Base-by-base conservation (phyloP, 1,140 invertebrate genomes). In the Drosophila varians region DNA sequence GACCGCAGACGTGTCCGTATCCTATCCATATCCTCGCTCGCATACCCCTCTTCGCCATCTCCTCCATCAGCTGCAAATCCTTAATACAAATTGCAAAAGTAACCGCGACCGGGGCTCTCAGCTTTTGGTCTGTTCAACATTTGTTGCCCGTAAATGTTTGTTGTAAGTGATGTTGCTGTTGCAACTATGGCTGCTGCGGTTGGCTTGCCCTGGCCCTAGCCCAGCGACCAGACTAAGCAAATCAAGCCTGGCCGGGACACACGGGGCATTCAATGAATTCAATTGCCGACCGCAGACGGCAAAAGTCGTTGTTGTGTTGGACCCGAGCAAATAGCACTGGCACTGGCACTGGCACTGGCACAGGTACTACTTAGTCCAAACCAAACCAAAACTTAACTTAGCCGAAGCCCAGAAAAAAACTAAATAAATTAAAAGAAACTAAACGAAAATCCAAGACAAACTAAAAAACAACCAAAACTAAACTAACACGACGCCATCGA, bases 81-180 rank as follows among this genome's bases (percentile, higher is more conserved):
- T 80, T 86, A 86, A 86, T 86, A 86, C 80, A 86, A 86, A 86
- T 86, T 86, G 80, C 80, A 74, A 86, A 66, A 79, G 80, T 64
- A 80, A 80, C 80, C 80, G 76, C 80, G 80, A 73, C 45, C 78
- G 21, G 69, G 74, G 70, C 74, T 49, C 71, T 49, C 64, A 61
- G 75, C 69, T 53, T 48, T 55, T 34, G 53, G 62, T 51, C 55
- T 73, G 75, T 70, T 72, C 72, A 79, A 68, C 64, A 66, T 68
- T 45, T 56, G 70, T 62, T 25, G 52, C 3, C 28, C 6, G 2
- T 38, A 38, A 12, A 16, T 55, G 48, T 34, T 38, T 53, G 49
- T 25, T 53, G 60, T 8, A 40, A 34, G 26, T 61, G 25, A 19
- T 48, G 56, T 11, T 51, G 65, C n/a, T 54, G 49, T 11, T 45